Conservation (phyloP, 2,797 vertebrate species). For the Bucorvus abyssinicus region DNA sequence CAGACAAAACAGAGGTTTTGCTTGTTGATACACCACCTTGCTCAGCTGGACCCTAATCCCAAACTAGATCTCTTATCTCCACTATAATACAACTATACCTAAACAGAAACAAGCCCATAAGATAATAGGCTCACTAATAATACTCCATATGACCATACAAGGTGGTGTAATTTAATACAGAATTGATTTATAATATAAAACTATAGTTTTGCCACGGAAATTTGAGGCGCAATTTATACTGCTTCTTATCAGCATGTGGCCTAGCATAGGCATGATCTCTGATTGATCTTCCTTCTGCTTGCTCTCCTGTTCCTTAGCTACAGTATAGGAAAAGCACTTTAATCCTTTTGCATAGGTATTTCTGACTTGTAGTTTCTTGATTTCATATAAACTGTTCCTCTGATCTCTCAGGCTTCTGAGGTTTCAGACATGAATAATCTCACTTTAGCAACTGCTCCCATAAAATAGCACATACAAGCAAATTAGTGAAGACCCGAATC, state of each 20-base stretch:
- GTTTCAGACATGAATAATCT: constrained; percentile 8
- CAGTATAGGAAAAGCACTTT: neutral
- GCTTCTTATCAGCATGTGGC: neutral
- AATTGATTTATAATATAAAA: neutral
- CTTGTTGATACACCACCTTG: neutral
- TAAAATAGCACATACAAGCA: neutral
- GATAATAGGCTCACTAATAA: neutral
- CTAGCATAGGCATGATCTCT: neutral
- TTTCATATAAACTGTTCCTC: neutral
- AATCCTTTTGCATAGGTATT: neutral
- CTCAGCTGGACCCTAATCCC: neutral
- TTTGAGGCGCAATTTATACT: neutral
- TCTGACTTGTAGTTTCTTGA: neutral
- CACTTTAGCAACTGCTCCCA: constrained; percentile 22
- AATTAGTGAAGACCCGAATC: neutral
- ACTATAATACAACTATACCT: neutral
- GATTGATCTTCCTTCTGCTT: neutral
- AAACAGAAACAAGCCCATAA: neutral
- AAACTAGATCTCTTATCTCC: neutral
- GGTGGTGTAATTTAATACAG: neutral
- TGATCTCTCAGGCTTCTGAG: neutral
- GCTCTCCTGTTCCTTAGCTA: neutral
- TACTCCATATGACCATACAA: neutral
- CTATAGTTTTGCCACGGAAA: neutral
- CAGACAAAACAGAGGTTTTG: neutral